Conservation (phyloP, 35 echinoderm and acorn worm genomes). For the Apostichopus californicus region DNA sequence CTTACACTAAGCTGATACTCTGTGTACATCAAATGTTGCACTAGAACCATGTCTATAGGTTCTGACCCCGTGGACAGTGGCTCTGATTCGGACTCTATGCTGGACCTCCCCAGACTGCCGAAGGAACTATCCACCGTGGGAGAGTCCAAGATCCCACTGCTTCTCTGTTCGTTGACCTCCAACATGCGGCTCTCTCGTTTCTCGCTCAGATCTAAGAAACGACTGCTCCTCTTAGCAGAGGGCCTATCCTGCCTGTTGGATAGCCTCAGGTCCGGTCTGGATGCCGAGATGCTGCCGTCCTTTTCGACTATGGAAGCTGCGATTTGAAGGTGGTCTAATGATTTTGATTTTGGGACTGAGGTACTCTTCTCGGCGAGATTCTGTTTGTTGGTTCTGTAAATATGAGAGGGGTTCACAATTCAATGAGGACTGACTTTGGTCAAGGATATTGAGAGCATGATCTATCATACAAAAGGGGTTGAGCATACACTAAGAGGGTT, state of each 20-base stretch:
- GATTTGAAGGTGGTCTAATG: constrained; percentile 33
- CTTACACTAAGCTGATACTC: constrained; percentile 96
- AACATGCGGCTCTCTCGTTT: constrained; percentile 91
- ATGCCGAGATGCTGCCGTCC: not conserved
- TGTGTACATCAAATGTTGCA: constrained; percentile 94
- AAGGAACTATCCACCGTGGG: constrained; percentile 63
- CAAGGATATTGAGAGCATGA: too few relatives aligned
- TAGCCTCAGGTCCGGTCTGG: not conserved
- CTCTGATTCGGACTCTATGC: constrained; percentile 36
- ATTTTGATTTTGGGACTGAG: constrained; percentile 42
- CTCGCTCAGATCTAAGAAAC: constrained; percentile 82
- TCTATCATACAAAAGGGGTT: too few relatives aligned
- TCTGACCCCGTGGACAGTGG: constrained; percentile 71
- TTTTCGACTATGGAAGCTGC: constrained; percentile 38
- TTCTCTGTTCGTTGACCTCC: constrained; percentile 87
- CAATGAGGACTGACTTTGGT: too few relatives aligned
- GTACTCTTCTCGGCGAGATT: constrained; percentile 24
- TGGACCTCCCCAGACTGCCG: constrained; percentile 63
- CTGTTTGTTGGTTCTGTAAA: constrained; percentile 18
- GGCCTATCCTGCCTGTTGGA: constrained; percentile 15
- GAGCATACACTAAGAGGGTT: too few relatives aligned
- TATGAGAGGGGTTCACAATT: too few relatives aligned
- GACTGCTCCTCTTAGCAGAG: constrained; percentile 67
- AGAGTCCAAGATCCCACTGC: constrained; percentile 72
- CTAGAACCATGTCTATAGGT: constrained; percentile 72